Conservation (phyloP, 1,140 invertebrate genomes). For the Drosophila carrolli region DNA sequence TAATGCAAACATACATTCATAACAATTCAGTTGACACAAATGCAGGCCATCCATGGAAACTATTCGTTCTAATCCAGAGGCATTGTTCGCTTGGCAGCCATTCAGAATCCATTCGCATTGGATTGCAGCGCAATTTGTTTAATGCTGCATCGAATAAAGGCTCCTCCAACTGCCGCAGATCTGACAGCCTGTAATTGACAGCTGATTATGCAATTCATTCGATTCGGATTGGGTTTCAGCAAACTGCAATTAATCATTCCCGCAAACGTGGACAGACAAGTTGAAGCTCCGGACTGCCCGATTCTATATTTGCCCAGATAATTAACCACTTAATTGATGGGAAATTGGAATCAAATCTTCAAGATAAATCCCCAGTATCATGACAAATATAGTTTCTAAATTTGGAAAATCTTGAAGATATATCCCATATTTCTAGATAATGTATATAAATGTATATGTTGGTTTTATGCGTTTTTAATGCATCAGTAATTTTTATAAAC, state of each 20-base stretch:
- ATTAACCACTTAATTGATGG: not conserved
- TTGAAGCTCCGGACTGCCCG: not conserved
- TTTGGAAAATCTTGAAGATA: too few species aligned
- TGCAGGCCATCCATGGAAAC: conserved; percentile 34
- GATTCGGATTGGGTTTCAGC: conserved; percentile 27
- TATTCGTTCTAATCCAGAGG: conserved; percentile 32
- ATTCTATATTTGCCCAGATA: conserved; percentile 1
- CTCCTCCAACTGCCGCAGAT: conserved; percentile 2
- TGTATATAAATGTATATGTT: too few species aligned
- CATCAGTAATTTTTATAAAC: too few species aligned
- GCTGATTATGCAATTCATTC: conserved; percentile 62
- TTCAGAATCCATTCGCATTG: conserved; percentile 42
- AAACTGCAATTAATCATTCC: conserved; percentile 51
- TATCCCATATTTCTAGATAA: too few species aligned
- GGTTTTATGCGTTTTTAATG: too few species aligned
- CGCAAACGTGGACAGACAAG: not conserved
- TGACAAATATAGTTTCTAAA: too few species aligned
- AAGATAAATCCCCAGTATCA: not conserved
- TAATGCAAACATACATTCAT: conserved; percentile 70
- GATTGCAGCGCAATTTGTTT: conserved; percentile 62
- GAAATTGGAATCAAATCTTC: not conserved
- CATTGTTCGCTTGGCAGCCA: conserved; percentile 53
- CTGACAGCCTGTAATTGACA: conserved; percentile 68
- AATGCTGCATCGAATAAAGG: conserved; percentile 27
- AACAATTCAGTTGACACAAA: conserved; percentile 78